These are phyloP conservation scores for Leuciscus idus DNA, from an alignment of 2,113 vertebrate species.

Conservation along the genomic window DNA sequence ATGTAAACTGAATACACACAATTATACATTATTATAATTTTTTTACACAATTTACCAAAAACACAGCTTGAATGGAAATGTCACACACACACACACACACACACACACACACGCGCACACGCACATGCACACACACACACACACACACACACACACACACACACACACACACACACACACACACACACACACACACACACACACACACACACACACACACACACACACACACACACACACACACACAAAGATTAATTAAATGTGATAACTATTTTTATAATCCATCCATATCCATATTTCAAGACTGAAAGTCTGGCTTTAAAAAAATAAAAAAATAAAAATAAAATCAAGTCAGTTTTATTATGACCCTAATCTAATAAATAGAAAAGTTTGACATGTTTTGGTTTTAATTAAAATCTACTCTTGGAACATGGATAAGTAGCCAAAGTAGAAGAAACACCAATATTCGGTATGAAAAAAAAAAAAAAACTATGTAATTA, in stretches of 20 bases:
- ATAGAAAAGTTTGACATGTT: not conserved
- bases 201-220: no score
- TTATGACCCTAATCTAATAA: not conserved
- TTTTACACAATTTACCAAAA: not conserved
- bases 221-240: no score
- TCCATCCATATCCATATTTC: not conserved
- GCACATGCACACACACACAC: no score
- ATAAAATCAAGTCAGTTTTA: not conserved
- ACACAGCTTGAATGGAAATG: not conserved
- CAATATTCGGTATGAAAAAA: not conserved
- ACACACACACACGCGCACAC: no score
- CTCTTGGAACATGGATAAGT: not conserved
- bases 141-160: no score
- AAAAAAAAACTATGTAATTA: slow-evolving; percentile 2
- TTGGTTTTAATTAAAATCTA: not conserved
- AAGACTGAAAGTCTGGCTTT: not conserved
- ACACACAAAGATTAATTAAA: no score
- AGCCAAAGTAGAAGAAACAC: not conserved
- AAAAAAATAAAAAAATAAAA: not conserved
- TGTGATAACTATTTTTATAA: no score
- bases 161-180: no score
- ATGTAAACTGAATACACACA: no score
- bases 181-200: no score
- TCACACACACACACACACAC: no score
- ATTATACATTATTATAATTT: no score